A percentile compares a stretch with the other conserved stretches of the same genome.
Conservation (phyloP, 2,888 invertebrate genomes). For the Xylocampa areola region DNA sequence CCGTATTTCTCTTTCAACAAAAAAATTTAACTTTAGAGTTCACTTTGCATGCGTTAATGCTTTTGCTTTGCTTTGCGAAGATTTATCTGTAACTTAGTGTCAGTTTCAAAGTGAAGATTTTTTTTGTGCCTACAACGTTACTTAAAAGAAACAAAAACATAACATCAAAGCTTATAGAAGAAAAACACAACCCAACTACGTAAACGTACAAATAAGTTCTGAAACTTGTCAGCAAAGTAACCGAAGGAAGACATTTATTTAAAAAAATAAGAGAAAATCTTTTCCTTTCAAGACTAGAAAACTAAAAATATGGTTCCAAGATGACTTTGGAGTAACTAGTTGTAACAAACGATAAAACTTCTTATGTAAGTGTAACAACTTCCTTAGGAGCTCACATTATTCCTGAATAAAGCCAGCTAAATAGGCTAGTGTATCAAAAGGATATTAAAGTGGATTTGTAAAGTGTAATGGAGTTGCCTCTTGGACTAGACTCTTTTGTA, state of each 20-base stretch:
- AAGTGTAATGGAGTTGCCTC: conserved; percentile 32
- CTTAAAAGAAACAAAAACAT: neutral
- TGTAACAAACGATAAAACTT: conserved; percentile 50
- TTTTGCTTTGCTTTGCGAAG: too few relatives aligned
- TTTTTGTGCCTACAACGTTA: too few relatives aligned
- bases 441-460: conserved; percentile 35
- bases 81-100: too few relatives aligned
- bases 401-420: conserved; percentile 34
- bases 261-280: conserved; percentile 30
- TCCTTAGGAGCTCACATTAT: conserved; percentile 38
- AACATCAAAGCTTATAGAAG: neutral
- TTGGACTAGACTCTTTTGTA: conserved; percentile 17
- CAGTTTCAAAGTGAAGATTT: too few relatives aligned
- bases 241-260: conserved; percentile 28
- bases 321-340: conserved; percentile 39
- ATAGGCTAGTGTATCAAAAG: conserved; percentile 46
- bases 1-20: too few relatives aligned
- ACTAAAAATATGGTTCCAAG: conserved; percentile 41
- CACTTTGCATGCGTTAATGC: too few relatives aligned
- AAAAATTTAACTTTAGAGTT: too few relatives aligned
- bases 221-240: conserved; percentile 28
- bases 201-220: conserved; percentile 12
- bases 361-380: conserved; percentile 38
- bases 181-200: conserved; percentile 5
- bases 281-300: conserved; percentile 32